A percentile compares a stretch with the other conserved stretches of the same genome.
Evolutionary conservation across 2,797 vertebrate species (phyloP).

Genomic region (Chrysocyon brachyurus): DNA sequence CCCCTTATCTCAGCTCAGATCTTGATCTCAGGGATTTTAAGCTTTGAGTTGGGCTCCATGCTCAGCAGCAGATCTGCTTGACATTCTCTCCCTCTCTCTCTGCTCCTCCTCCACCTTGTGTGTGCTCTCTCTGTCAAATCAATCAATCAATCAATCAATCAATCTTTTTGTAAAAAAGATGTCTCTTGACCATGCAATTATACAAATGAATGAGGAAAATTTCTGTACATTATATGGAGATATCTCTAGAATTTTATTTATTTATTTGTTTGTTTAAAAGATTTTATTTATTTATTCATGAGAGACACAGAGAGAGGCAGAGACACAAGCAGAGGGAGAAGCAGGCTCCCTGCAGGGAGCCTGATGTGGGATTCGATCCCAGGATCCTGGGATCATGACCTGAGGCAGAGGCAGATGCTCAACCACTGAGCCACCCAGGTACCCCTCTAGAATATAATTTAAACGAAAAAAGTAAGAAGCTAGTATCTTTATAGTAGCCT

Average conservation of each 20-base stretch:
- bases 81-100: neutral
- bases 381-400: too few relatives aligned
- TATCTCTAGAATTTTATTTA: constrained; percentile 23
- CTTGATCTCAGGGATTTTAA: neutral
- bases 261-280: too few relatives aligned
- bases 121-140: neutral
- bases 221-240: neutral
- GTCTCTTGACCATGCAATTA: neutral
- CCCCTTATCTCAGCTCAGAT: neutral
- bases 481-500: neutral
- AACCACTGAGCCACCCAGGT: too few relatives aligned
- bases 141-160: neutral
- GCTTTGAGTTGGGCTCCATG: neutral
- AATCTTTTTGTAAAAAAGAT: neutral
- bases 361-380: too few relatives aligned
- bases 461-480: neutral
- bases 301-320: too few relatives aligned
- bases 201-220: neutral
- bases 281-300: too few relatives aligned
- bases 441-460: neutral
- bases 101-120: neutral
- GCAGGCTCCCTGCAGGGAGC: too few relatives aligned
- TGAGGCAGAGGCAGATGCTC: too few relatives aligned
- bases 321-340: too few relatives aligned
- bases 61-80: neutral